A percentile compares a stretch with the other conserved stretches of the same genome.
Conservation (phyloP, 1,140 invertebrate species). For the Pogonomyrmex californicus region DNA sequence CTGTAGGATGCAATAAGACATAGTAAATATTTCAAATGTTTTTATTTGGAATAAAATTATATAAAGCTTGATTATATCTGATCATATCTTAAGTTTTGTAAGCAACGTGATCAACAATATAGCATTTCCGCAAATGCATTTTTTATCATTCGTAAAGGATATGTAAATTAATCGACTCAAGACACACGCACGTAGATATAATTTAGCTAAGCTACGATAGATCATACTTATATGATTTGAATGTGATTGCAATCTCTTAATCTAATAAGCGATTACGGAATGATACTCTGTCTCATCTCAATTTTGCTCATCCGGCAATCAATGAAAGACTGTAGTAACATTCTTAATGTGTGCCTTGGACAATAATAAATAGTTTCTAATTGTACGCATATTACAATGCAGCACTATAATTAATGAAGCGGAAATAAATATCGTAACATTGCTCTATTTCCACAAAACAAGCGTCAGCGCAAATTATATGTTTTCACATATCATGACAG, state of each 20-base stretch:
- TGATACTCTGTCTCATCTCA: background rate
- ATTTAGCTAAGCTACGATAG: slow-evolving; percentile 49
- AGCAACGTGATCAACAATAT: background rate
- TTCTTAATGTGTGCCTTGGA: background rate
- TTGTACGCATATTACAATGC: background rate
- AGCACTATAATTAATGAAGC: background rate
- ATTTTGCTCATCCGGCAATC: slow-evolving; percentile 22
- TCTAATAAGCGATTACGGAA: slow-evolving; percentile 61
- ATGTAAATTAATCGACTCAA: slow-evolving; percentile 61
- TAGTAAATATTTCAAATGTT: background rate
- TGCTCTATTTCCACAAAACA: slow-evolving; percentile 16
- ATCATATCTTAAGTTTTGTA: background rate
- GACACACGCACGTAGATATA: slow-evolving; percentile 36
- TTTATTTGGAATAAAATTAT: background rate
- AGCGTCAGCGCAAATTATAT: background rate
- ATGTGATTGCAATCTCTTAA: slow-evolving; percentile 63
- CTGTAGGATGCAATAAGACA: background rate
- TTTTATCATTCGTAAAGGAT: slow-evolving; percentile 12
- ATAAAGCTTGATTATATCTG: background rate
- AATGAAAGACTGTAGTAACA: background rate
- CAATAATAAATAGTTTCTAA: slow-evolving; percentile 8
- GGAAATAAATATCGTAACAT: slow-evolving; percentile 21
- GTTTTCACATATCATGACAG: background rate
- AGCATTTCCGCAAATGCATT: slow-evolving; percentile 1
- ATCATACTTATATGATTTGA: slow-evolving; percentile 23